These are phyloP conservation scores for Matsumyia berberina DNA, from an alignment of 2,888 invertebrate species.

Conservation along the genomic window DNA sequence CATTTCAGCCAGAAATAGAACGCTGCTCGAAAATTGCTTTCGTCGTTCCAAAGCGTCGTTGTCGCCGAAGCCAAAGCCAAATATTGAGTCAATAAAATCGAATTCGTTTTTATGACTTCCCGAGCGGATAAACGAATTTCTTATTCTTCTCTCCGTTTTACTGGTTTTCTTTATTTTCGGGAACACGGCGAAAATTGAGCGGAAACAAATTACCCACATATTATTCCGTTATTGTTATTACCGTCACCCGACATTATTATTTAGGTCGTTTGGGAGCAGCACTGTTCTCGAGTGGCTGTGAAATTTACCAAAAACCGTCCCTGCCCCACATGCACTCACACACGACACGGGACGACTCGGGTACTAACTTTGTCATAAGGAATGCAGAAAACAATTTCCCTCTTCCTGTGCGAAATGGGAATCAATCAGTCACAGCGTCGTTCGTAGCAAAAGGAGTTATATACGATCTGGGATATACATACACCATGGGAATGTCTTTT, in stretches of 20 bases:
- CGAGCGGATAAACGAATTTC: conserved; percentile 61
- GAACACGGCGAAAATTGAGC: conserved; percentile 47
- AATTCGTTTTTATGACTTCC: conserved; percentile 65
- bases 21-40: conserved; percentile 38
- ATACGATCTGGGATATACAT: conserved; percentile 4
- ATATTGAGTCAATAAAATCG: conserved; percentile 68
- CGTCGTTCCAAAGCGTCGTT: conserved; percentile 34
- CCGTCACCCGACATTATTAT: conserved; percentile 65
- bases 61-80: conserved; percentile 58
- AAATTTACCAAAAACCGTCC: conserved; percentile 36
- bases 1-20: conserved; percentile 19
- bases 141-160: conserved; percentile 14
- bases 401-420: conserved; percentile 63
- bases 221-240: conserved; percentile 68
- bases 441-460: conserved; percentile 45
- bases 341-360: not conserved
- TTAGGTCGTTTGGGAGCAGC: conserved; percentile 46
- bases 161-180: not conserved
- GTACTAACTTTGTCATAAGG: conserved; percentile 13
- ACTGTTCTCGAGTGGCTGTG: conserved; percentile 44
- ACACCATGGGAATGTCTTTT: not conserved
- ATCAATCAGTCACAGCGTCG: conserved; percentile 69
- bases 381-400: conserved; percentile 65
- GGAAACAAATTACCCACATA: conserved; percentile 72
- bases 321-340: not conserved